Conservation (phyloP, 2,888 invertebrate genomes). For the Papilio elwesi region DNA sequence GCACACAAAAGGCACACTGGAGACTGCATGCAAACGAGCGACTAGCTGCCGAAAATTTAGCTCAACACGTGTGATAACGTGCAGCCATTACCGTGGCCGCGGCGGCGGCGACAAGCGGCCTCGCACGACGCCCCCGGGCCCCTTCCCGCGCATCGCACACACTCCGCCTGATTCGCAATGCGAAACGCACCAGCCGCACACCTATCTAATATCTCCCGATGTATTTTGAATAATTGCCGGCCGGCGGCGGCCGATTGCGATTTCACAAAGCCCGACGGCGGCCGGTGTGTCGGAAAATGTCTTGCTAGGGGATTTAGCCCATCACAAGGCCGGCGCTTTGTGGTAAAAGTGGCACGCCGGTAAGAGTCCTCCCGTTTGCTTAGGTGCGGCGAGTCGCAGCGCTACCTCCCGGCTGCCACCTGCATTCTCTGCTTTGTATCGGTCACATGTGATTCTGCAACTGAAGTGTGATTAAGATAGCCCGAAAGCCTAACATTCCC, state of each 20-base stretch:
- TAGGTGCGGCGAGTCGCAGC: conserved; percentile 7
- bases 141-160: conserved; percentile 66
- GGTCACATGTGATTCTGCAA: conserved; percentile 13
- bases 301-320: conserved; percentile 65
- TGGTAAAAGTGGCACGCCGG: conserved; percentile 47
- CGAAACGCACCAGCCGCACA: conserved; percentile 79
- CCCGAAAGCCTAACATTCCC: neutral
- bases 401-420: neutral
- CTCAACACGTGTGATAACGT: conserved; percentile 52
- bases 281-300: conserved; percentile 68
- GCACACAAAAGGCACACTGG: conserved; percentile 40
- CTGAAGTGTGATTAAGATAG: conserved; percentile 6
- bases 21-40: conserved; percentile 36
- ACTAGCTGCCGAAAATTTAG: conserved; percentile 42
- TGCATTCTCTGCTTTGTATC: conserved; percentile 13
- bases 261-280: conserved; percentile 67
- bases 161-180: conserved; percentile 81
- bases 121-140: conserved; percentile 69
- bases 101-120: conserved; percentile 68
- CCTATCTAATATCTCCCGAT: conserved; percentile 82
- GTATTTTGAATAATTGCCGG: conserved; percentile 83
- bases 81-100: conserved; percentile 55
- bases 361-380: conserved; percentile 39
- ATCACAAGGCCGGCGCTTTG: conserved; percentile 49
- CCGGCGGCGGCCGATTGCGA: conserved; percentile 72